A percentile compares a stretch with the other conserved stretches of the same genome.
Evolutionary conservation across 35 echinoderm and acorn worm species (phyloP).

Genomic region (Apostichopus californicus): DNA sequence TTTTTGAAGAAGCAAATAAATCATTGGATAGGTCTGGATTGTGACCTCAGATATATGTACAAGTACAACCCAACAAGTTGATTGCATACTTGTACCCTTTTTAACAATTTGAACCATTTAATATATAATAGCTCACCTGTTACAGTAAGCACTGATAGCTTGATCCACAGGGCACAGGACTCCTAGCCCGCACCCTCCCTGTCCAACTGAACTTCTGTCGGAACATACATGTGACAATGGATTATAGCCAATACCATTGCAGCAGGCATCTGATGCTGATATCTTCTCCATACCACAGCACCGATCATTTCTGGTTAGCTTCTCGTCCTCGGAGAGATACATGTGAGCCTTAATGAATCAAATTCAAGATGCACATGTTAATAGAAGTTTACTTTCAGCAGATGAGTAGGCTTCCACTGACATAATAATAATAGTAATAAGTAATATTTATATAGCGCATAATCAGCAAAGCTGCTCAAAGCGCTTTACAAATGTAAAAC

Average conservation of each 20-base stretch:
- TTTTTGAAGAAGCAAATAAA: too few species aligned
- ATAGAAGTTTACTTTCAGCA: too few species aligned
- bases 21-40: too few species aligned
- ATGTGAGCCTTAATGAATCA: conserved; percentile 64
- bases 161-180: conserved; percentile 78
- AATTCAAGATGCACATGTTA: background rate
- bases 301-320: conserved; percentile 76
- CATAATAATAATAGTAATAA: too few species aligned
- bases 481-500: too few species aligned
- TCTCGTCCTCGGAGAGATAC: conserved; percentile 62
- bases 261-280: conserved; percentile 72
- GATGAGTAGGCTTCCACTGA: too few species aligned
- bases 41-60: too few species aligned
- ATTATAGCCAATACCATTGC: conserved; percentile 90
- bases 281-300: conserved; percentile 95
- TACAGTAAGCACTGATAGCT: conserved; percentile 80
- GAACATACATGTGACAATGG: conserved; percentile 84
- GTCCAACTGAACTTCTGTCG: conserved; percentile 71
- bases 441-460: too few species aligned
- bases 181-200: conserved; percentile 79
- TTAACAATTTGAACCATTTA: too few species aligned
- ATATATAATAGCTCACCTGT: conserved; percentile 50
- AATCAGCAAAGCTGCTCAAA: too few species aligned
- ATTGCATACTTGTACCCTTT: too few species aligned
- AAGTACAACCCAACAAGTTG: too few species aligned